Conservation (phyloP, 2,888 invertebrate species). For the Drosophila trichaetosa region DNA sequence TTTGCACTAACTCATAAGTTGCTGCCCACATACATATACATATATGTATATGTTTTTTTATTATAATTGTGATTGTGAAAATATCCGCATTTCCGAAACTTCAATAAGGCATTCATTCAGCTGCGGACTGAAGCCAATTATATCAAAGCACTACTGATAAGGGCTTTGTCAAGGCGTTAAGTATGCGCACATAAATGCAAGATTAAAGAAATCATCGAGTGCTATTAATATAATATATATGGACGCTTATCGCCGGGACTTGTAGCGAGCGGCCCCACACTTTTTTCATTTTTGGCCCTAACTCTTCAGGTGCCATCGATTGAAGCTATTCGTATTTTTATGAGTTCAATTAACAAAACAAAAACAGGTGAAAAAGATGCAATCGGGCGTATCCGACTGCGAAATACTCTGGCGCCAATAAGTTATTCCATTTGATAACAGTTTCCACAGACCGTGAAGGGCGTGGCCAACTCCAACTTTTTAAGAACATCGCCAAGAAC, state of each 20-base stretch:
- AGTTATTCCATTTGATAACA: no score
- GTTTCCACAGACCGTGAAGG: neutral
- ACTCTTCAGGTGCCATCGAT: neutral
- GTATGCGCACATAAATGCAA: slow-evolving; percentile 22
- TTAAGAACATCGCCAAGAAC: no score
- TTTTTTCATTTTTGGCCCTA: neutral
- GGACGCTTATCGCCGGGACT: slow-evolving; percentile 47
- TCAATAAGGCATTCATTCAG: neutral
- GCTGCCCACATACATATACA: no score
- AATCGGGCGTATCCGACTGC: neutral
- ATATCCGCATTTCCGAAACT: neutral
- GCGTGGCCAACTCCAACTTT: no score
- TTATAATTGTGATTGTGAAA: neutral
- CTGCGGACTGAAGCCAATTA: neutral
- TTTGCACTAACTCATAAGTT: neutral
- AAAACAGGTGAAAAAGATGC: neutral
- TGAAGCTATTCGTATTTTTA: slow-evolving; percentile 5
- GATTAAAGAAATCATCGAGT: slow-evolving; percentile 7
- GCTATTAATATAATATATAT: slow-evolving; percentile 22
- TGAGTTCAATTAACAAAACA: neutral
- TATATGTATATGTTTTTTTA: neutral
- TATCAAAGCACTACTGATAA: slow-evolving; percentile 33
- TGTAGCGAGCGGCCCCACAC: slow-evolving; percentile 37
- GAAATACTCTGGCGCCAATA: neutral
- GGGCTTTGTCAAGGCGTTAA: slow-evolving; percentile 18